Evolutionary conservation across 30 jellyfish, hydroid and myxozoan species (phyloP).

Genomic region (Calvadosia cruxmelitensis): DNA sequence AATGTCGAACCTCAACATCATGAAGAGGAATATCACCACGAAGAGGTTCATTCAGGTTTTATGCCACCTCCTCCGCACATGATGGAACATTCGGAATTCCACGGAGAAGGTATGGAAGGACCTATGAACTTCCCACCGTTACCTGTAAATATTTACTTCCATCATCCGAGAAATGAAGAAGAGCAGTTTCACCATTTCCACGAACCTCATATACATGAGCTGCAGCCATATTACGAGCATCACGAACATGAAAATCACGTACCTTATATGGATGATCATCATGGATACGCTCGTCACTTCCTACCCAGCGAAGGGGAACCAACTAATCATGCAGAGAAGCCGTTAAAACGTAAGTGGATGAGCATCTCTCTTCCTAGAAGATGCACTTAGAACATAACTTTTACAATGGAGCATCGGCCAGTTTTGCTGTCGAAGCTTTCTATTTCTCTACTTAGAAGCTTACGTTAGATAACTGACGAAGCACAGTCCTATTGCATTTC

Average conservation of each 20-base stretch:
- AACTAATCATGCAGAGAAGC: no score
- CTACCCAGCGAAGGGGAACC: no score
- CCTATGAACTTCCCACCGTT: neutral
- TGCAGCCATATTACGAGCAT: neutral
- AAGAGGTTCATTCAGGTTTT: conserved; percentile 5
- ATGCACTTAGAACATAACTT: no score
- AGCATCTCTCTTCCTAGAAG: no score
- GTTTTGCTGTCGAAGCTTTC: no score
- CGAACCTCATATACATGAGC: neutral
- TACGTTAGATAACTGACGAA: no score
- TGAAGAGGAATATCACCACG: conserved; percentile 35
- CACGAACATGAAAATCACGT: neutral
- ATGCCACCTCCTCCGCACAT: neutral
- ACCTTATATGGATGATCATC: neutral
- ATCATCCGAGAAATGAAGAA: neutral
- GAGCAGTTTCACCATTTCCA: neutral
- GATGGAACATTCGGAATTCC: neutral
- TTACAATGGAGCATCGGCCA: no score
- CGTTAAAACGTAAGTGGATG: no score
- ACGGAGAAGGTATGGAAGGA: neutral
- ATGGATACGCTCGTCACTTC: neutral
- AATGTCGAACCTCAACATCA: conserved; percentile 1
- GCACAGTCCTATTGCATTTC: no score
- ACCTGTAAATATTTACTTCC: neutral
- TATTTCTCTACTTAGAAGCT: no score